Evolutionary conservation across 2,797 vertebrate genomes (phyloP).

Genomic region (Acanthurus tractus): DNA sequence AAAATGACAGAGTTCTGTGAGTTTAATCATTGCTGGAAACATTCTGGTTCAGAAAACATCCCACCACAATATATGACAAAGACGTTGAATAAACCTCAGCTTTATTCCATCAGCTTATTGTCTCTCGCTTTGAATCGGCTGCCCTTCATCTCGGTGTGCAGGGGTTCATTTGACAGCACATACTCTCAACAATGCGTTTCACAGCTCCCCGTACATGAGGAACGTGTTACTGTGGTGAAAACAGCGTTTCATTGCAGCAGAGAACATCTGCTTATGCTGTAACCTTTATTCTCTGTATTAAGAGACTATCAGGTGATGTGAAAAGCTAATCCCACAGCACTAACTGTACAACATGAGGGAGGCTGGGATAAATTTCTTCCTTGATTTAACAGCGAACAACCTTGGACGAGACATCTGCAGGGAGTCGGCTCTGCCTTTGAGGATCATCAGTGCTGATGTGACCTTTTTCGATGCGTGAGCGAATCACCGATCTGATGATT

Average conservation of each 20-base stretch:
- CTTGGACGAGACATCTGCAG: conserved; percentile 38
- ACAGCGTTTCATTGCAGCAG: background rate
- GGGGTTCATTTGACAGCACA: background rate
- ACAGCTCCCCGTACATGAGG: background rate
- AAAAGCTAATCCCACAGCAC: conserved; percentile 29
- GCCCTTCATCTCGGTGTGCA: background rate
- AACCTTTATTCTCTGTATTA: conserved; percentile 18
- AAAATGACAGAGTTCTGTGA: too few species aligned
- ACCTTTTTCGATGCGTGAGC: conserved; percentile 51
- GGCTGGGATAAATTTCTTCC: conserved; percentile 13
- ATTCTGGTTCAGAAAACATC: too few species aligned
- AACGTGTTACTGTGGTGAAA: background rate
- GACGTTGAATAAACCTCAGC: too few species aligned
- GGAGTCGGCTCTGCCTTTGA: conserved; percentile 36
- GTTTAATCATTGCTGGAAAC: too few species aligned
- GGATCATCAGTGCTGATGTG: conserved; percentile 54
- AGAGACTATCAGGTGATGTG: conserved; percentile 19
- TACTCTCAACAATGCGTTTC: background rate
- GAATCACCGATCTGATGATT: conserved; percentile 29
- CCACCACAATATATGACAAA: too few species aligned
- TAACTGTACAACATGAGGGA: background rate
- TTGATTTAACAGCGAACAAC: conserved; percentile 48
- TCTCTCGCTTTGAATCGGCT: background rate
- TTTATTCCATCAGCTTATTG: background rate
- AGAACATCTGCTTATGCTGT: conserved; percentile 12